phyloP scores from a whole-genome alignment of 2,797 vertebrate species.

The Acanthornis magna region DNA sequence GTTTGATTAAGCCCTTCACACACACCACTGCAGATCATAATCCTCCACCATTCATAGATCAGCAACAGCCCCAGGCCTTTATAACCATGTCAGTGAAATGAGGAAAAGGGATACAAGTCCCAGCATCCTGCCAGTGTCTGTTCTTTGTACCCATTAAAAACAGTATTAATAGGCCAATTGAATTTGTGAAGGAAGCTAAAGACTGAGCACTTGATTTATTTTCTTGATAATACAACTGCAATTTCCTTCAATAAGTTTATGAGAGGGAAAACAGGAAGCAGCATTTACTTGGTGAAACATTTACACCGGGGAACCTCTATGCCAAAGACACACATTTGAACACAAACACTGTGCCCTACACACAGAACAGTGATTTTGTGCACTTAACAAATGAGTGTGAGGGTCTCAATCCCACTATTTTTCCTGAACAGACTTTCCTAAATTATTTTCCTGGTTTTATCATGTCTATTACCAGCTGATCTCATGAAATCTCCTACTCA shows the following conservation, averaged over 20 bases:
- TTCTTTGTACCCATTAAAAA: background rate
- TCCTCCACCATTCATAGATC: accelerated
- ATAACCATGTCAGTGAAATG: background rate
- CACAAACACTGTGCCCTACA: background rate
- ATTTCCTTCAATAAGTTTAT: background rate
- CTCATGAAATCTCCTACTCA: background rate
- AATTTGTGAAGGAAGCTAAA: background rate
- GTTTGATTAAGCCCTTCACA: background rate
- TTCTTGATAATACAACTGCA: background rate
- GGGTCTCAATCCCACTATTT: background rate
- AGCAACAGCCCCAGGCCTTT: background rate
- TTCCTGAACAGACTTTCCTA: background rate
- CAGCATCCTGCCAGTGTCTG: background rate
- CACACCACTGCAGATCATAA: background rate
- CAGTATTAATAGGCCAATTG: background rate
- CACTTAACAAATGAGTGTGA: background rate
- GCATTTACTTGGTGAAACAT: background rate
- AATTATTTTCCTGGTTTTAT: background rate
- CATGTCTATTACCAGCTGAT: background rate
- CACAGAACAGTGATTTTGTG: background rate
- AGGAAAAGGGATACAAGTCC: background rate
- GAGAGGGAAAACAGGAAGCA: background rate
- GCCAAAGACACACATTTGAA: background rate
- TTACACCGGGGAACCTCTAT: background rate
- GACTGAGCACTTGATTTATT: background rate